Evolutionary conservation across 1,140 invertebrate species (phyloP), one percentile per base, ranked within the genome.

Genomic region (Drosophila chauvacae): DNA sequence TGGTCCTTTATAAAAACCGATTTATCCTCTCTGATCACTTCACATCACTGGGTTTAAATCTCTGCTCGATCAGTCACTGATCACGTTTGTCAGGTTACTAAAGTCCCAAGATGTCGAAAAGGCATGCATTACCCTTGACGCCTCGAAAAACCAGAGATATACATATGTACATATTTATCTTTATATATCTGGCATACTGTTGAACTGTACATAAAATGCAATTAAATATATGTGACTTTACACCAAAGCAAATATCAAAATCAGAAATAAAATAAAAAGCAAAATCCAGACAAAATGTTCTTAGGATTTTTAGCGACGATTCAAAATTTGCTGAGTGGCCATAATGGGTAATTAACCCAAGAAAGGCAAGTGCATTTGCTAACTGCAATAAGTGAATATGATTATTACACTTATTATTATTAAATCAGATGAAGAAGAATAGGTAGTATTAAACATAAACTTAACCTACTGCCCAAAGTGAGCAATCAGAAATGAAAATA

Each of bases 131-230:
- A 58, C 69, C 51, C 66, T 58, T 50, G 35, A 35, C 37, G 20
- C 51, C 35, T 13, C 14, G 23, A 18, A 72, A 50, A 50, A 23
- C 4, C 26, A 13, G 14, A 51, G 23, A 33, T 37, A 23, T 42
- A 58, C 14, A 58, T 72, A n/a, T n/a, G n/a, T n/a, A 71, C 14
- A 58, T 72, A 71, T 37, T 28, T 59, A 23, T 50, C 3, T 41
- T n/a, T 33, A 71, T 51, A 61, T 48, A 57, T 48, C 14, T 42
- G 14, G 6, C 42, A 44, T 18, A 33, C 23, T 58, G 77, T 73
- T 62, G 13, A 35, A 75, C 65, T 77, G 77, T 71, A 70, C 57
- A 77, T 63, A 74, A 80, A 70, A 55, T 87, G 84, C 70, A 87
- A 82, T 80, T 64, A 80, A 80, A 87, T 87, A 82, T 87, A 77